Percentiles rank a stretch among this genome's conserved stretches.
Evolutionary conservation across 1,140 invertebrate species (phyloP).

Genomic region (Lordiphosa collinella): DNA sequence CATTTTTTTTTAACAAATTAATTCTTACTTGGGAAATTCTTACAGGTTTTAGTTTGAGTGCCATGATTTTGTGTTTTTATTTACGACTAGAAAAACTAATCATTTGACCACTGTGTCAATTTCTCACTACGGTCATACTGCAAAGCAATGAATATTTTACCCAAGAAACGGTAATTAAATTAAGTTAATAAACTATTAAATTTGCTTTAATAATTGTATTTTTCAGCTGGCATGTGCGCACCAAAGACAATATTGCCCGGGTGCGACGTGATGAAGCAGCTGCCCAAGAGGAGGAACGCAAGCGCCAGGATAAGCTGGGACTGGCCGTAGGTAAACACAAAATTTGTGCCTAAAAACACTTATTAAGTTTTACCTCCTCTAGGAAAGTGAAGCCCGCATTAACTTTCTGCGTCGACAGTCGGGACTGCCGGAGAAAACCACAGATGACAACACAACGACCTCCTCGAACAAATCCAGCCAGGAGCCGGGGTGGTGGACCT

Average conservation of each 20-base stretch:
- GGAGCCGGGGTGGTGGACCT: conserved; percentile 84
- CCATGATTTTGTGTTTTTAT: too few species aligned
- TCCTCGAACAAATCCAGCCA: conserved; percentile 3
- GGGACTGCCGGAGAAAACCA: conserved; percentile 79
- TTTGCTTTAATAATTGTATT: not conserved
- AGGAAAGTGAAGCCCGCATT: conserved; percentile 92
- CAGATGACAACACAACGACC: conserved; percentile 5
- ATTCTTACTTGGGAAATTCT: too few species aligned
- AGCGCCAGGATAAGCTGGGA: conserved; percentile 83
- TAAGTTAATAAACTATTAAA: too few species aligned
- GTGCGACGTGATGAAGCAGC: conserved; percentile 97
- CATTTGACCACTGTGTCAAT: too few species aligned
- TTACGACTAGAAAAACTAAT: too few species aligned
- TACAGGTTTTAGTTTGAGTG: too few species aligned
- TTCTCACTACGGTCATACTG: too few species aligned
- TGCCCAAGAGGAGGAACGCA: conserved; percentile 92
- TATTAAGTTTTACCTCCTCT: not conserved
- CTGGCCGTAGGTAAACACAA: conserved; percentile 88
- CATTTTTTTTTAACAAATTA: too few species aligned
- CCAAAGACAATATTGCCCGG: conserved; percentile 98
- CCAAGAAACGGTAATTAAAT: conserved; percentile 59
- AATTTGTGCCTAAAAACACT: not conserved
- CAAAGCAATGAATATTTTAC: conserved; percentile 75
- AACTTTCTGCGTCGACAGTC: conserved; percentile 86
- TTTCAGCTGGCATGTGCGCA: conserved; percentile 98